A percentile compares a stretch with the other conserved stretches of the same genome.
Conservation (phyloP, 2,888 invertebrate genomes). For the Xanthorhoe spadicearia region DNA sequence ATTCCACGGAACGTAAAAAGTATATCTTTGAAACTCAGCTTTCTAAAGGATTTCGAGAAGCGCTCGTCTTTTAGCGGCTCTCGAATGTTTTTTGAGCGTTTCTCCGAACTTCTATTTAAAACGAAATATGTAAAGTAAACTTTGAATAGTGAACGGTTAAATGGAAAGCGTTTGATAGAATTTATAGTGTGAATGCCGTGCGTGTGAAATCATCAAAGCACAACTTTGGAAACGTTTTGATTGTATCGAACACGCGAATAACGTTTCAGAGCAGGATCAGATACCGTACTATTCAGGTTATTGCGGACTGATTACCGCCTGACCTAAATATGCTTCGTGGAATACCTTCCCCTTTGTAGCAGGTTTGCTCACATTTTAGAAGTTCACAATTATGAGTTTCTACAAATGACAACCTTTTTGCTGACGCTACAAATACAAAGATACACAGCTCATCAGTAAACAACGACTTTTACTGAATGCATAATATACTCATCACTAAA, state of each 20-base stretch:
- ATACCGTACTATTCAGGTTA: constrained; percentile 63
- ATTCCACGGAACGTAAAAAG: constrained; percentile 48
- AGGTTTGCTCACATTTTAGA: constrained; percentile 42
- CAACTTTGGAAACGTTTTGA: constrained; percentile 34
- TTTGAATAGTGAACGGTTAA: constrained; percentile 24
- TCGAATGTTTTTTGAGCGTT: constrained; percentile 40
- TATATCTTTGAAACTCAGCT: constrained; percentile 45
- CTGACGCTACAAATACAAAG: background rate
- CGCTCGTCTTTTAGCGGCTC: constrained; percentile 39
- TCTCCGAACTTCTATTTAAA: constrained; percentile 38
- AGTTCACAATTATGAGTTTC: constrained; percentile 22
- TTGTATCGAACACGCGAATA: constrained; percentile 51
- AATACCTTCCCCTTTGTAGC: constrained; percentile 50
- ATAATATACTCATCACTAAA: too few relatives aligned
- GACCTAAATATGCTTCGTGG: constrained; percentile 62
- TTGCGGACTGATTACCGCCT: constrained; percentile 68
- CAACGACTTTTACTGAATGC: background rate
- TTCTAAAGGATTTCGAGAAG: constrained; percentile 44
- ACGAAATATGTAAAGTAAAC: constrained; percentile 34
- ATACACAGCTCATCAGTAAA: background rate
- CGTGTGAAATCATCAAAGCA: constrained; percentile 24
- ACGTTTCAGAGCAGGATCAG: constrained; percentile 53
- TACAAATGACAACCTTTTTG: constrained; percentile 27
- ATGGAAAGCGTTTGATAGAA: constrained; percentile 29
- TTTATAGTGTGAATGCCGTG: constrained; percentile 28